Percentiles rank a stretch among this genome's conserved stretches.
These are phyloP conservation scores for Microcaecilia unicolor DNA, from an alignment of 2,797 vertebrate species.

Conservation along the genomic window DNA sequence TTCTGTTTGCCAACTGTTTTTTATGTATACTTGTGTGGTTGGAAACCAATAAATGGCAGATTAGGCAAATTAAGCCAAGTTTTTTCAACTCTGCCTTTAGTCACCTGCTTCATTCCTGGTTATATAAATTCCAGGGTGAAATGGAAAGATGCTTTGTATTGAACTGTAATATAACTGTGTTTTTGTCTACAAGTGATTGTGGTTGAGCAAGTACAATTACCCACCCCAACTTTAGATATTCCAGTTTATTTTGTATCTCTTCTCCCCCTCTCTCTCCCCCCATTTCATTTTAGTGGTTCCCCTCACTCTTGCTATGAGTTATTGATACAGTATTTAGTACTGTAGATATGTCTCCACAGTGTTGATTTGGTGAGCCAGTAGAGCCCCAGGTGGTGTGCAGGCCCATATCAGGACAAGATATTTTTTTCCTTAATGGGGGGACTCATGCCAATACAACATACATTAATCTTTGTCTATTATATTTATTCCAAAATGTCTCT, in stretches of 20 bases:
- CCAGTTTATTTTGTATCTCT: conserved; percentile 39
- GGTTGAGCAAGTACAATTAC: conserved; percentile 20
- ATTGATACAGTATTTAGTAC: conserved; percentile 55
- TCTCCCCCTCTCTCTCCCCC: too few relatives aligned
- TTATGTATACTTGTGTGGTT: conserved; percentile 30
- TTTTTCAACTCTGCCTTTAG: conserved; percentile 8
- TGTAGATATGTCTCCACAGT: conserved; percentile 46
- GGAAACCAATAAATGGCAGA: conserved; percentile 19
- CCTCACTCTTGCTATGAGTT: conserved; percentile 56
- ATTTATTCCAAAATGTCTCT: conserved; percentile 95
- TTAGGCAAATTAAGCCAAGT: conserved; percentile 8
- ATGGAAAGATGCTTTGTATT: not conserved
- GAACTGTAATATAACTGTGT: conserved; percentile 35
- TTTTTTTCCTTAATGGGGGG: conserved; percentile 46
- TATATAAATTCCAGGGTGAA: conserved; percentile 21
- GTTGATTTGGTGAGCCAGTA: conserved; percentile 40
- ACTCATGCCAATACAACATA: conserved; percentile 46
- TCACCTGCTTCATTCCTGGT: conserved; percentile 32
- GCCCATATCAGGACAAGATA: conserved; percentile 26
- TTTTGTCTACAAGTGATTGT: conserved; percentile 36
- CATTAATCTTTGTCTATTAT: conserved; percentile 66
- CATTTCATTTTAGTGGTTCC: conserved; percentile 36
- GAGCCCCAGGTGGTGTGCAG: conserved; percentile 31
- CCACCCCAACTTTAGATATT: conserved; percentile 21
- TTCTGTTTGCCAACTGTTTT: conserved; percentile 35